Evolutionary conservation across 2,888 invertebrate species (phyloP), one percentile per base, ranked within the genome.

Genomic region (Athetis lepigone): DNA sequence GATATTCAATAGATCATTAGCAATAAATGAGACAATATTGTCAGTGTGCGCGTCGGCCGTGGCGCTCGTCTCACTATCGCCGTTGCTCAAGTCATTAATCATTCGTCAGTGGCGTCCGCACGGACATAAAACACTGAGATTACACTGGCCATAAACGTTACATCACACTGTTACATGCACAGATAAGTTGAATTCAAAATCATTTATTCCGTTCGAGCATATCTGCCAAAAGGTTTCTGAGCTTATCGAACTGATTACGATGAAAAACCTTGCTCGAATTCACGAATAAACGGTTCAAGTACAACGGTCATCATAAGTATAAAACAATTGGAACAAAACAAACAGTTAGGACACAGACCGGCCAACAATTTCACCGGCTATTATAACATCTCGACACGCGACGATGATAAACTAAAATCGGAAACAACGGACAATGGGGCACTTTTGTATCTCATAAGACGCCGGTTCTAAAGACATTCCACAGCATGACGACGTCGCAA

Each of bases 11-110:
- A 89, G 88, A 89, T 92, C 92, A 92, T 93, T 91, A 92, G 90
- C 88, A 90, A 89, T 90, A 90, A 92, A 92, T 90, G 91, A 91
- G 92, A 92, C 92, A 92, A 92, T 92, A 92, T 90, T 88, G 88
- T 89, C 80, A 85, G 81, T 76, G 67, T 69, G 81, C 84, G 77
- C 83, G 80, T 83, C 82, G 81, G 75, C 69, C 80, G 73, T 77
- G 79, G 79, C 83, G 76, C 79, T 82, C 82, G 85, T 83, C 84
- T 81, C 82, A 82, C 88, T 90, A 90, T 90, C 90, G 80, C 79
- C 57, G 79, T 75, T 77, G 78, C 80, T 63, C 76, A 67, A 81
- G 85, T 85, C 88, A 92, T 94, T 90, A 91, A 93, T 94, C 94
- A 93, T 87, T 80, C 84, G 84, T 81, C 87, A 83, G 85, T 84